Evolutionary conservation across 2,888 invertebrate genomes (phyloP).

Genomic region (Heliconius charithonia): DNA sequence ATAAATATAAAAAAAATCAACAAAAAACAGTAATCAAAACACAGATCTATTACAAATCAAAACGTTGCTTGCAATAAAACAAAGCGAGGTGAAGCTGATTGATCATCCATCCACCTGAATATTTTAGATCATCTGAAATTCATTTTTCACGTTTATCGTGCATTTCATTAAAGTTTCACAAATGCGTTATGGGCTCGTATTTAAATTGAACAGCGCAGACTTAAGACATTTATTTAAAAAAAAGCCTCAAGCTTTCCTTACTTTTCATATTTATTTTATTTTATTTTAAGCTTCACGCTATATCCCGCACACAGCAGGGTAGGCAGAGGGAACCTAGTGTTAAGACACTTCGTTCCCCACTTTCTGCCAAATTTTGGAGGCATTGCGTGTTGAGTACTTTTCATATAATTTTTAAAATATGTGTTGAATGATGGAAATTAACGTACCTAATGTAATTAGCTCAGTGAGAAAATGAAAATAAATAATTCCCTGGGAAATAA

Average conservation of each 20-base stretch:
- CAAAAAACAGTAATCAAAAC: constrained; percentile 6
- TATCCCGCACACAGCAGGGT: too few relatives aligned
- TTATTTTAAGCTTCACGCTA: too few relatives aligned
- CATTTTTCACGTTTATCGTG: constrained; percentile 35
- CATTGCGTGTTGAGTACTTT: too few relatives aligned
- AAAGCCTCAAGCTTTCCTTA: not conserved
- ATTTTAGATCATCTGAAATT: constrained; percentile 30
- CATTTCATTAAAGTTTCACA: constrained; percentile 40
- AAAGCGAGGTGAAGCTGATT: constrained; percentile 17
- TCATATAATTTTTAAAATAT: not conserved
- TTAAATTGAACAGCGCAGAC: constrained; percentile 28
- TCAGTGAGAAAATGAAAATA: too few relatives aligned
- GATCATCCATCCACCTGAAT: constrained; percentile 19
- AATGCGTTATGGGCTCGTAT: constrained; percentile 33
- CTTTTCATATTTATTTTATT: too few relatives aligned
- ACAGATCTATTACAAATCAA: constrained; percentile 13
- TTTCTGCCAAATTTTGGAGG: too few relatives aligned
- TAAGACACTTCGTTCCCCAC: too few relatives aligned
- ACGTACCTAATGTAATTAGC: too few relatives aligned
- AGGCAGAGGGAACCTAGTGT: too few relatives aligned
- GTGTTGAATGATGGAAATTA: not conserved
- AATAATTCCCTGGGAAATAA: too few relatives aligned
- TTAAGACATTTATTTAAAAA: not conserved
- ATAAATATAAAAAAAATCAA: not conserved
- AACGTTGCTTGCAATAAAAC: constrained; percentile 18